Percentiles rank a stretch among this genome's conserved stretches.
Evolutionary conservation across 2,888 invertebrate genomes (phyloP).

Genomic region (Dyspetes luteomarginatus): DNA sequence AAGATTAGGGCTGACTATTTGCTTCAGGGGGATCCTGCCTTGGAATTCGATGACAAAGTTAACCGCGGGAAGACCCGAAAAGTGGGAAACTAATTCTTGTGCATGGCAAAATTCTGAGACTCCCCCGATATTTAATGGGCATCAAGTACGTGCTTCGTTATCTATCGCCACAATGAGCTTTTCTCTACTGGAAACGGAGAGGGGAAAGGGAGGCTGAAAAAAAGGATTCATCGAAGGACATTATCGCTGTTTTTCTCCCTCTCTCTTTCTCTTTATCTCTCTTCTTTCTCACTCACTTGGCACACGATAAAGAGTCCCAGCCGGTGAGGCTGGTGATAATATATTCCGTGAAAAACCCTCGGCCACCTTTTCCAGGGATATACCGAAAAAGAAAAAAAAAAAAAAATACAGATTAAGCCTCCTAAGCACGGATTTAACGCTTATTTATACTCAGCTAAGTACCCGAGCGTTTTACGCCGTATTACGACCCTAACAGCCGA

Average conservation of each 20-base stretch:
- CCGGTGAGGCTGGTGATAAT: constrained; percentile 75
- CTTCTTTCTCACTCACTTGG: constrained; percentile 57
- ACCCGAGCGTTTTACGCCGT: constrained; percentile 80
- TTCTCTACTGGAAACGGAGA: not conserved
- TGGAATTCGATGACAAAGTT: constrained; percentile 54
- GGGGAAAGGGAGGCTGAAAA: constrained; percentile 5
- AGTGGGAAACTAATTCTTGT: constrained; percentile 48
- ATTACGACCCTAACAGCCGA: constrained; percentile 78
- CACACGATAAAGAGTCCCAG: constrained; percentile 77
- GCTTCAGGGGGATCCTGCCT: no score
- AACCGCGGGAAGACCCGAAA: constrained; percentile 47
- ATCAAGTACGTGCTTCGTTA: constrained; percentile 64
- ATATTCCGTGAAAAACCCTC: constrained; percentile 77
- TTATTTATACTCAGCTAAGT: constrained; percentile 83
- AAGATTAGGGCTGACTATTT: constrained; percentile 68
- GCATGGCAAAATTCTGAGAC: not conserved
- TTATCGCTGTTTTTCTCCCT: constrained; percentile 47
- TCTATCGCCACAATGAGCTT: constrained; percentile 55
- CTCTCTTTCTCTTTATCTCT: constrained; percentile 17
- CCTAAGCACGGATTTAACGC: constrained; percentile 83
- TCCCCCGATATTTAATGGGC: constrained; percentile 19
- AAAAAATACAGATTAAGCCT: constrained; percentile 82
- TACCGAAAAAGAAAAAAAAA: constrained; percentile 44
- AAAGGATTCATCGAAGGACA: constrained; percentile 55
- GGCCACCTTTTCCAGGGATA: constrained; percentile 55